These are phyloP conservation scores for Megastigmus dorsalis DNA, from an alignment of 2,888 invertebrate genomes.

Conservation along the genomic window DNA sequence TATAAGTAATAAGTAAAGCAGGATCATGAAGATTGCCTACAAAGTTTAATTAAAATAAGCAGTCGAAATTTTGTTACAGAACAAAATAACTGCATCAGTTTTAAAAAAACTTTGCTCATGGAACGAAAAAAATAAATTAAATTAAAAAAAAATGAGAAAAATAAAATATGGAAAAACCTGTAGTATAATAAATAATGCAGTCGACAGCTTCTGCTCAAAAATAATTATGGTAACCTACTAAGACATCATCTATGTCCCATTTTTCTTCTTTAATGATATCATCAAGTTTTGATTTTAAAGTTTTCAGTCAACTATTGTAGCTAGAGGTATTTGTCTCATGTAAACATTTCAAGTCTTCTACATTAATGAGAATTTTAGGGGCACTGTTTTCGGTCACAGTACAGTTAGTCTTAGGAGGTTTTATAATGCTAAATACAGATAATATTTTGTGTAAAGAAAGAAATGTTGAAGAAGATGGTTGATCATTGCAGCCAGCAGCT, in stretches of 20 bases:
- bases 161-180: not conserved
- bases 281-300: conserved; percentile 13
- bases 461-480: conserved; percentile 52
- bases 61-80: no score
- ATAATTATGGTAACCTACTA: not conserved
- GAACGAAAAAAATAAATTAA: no score
- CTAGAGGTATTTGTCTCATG: conserved; percentile 9
- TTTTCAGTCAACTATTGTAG: conserved; percentile 7
- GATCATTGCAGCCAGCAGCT: conserved; percentile 52
- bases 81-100: no score
- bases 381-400: conserved; percentile 20
- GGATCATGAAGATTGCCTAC: no score
- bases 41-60: no score
- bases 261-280: conserved; percentile 18
- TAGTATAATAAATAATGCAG: not conserved
- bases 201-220: not conserved
- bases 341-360: conserved; percentile 47
- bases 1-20: no score
- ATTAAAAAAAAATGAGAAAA: no score
- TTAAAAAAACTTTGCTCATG: no score
- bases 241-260: no score
- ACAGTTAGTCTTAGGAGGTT: no score
- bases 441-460: conserved; percentile 56
- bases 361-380: not conserved
- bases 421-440: conserved; percentile 46